Base-by-base conservation (phyloP, 2,113 vertebrate species). In the Mus musculus region DNA sequence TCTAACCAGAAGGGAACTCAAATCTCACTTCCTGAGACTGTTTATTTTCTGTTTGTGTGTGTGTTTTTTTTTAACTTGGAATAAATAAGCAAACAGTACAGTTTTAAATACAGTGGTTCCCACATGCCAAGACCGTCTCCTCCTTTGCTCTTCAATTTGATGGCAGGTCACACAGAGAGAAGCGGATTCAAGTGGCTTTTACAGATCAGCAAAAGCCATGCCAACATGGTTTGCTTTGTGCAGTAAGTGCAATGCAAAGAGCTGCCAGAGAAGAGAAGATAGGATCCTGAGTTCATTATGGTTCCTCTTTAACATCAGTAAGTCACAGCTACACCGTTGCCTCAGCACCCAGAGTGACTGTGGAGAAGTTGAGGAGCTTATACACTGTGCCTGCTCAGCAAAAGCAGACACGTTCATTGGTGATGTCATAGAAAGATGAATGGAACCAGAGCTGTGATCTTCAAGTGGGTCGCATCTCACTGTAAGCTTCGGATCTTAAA, bases 111-210 rank as follows among this genome's bases (percentile, higher is more conserved):
- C 20, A 87, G 82, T 93, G 82, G 73, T 94, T 97, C 97, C 87
- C 56, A 73, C 3, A 36, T 78, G 46, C 33, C 42, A 49, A 81
- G 46, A 52, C 63, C 52, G n/a, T 69, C 54, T 96, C 89, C 73
- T 76, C 28, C 59, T 94, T 90, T 95, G 76, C 56, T 56, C n/a
- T 56, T 16, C 16, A 77, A 46, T 84, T 77, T 88, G 91, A 96
- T 49, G 67, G 80, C 46, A 63, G 89, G 86, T 96, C 80, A 80
- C 5, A 86, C 82, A 82, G 24, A n/a, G 80, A 73, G 75, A 93
- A 88, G 77, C 75, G n/a, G 33, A 90, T 95, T 49, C 89, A 95
- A 93, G 81, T 95, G 92, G 82, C 71, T 94, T 97, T 95, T 96
- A 78, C 73, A 95, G 90, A 89, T 49, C 86, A 56, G 78, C 14